These are phyloP conservation scores for Idris sp. DNA, from an alignment of 1,140 invertebrate species.

Conservation along the genomic window DNA sequence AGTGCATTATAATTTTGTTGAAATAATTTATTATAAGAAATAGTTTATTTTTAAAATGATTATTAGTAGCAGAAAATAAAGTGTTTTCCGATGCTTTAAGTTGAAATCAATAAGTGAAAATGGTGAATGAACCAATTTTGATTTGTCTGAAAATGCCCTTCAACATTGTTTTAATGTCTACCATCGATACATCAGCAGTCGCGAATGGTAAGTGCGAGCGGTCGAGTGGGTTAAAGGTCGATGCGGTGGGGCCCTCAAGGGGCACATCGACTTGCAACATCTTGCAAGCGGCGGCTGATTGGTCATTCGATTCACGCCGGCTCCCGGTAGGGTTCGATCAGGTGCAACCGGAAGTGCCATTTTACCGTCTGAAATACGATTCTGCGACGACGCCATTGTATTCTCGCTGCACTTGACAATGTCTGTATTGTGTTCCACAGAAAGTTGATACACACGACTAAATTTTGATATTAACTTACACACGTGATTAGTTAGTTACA, in stretches of 20 bases:
- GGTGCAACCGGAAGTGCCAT: constrained; percentile 66
- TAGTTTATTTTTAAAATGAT: no score
- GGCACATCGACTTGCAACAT: constrained; percentile 58
- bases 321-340: constrained; percentile 53
- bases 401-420: constrained; percentile 40
- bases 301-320: constrained; percentile 65
- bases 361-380: constrained; percentile 60
- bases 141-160: constrained; percentile 10
- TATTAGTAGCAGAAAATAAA: no score
- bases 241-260: constrained; percentile 10
- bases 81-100: no score
- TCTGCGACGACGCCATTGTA: constrained; percentile 29
- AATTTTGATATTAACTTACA: no score
- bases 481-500: no score
- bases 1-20: no score
- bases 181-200: constrained; percentile 22
- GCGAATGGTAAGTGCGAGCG: constrained; percentile 19
- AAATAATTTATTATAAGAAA: no score
- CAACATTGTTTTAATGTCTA: constrained; percentile 12
- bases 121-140: not conserved
- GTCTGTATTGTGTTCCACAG: constrained; percentile 39
- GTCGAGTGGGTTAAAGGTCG: constrained; percentile 45
- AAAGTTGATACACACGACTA: constrained; percentile 25
- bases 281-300: constrained; percentile 68
- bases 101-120: no score